Evolutionary conservation across 2,797 vertebrate genomes (phyloP).

Genomic region (Acanthornis magna): DNA sequence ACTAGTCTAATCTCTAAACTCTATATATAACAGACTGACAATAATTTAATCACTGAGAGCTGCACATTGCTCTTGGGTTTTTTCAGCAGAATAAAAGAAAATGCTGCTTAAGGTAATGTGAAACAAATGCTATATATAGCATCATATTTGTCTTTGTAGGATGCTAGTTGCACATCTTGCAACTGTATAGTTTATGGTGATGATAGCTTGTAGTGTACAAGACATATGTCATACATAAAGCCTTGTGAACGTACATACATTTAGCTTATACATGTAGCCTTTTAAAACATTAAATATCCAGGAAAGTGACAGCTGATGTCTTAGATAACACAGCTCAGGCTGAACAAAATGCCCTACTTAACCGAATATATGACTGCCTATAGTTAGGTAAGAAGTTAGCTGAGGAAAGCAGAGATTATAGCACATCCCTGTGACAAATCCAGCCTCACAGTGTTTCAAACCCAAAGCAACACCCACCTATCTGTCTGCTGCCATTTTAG

Average conservation of each 20-base stretch:
- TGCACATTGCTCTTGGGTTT: not conserved
- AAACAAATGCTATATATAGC: not conserved
- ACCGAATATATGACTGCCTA: not conserved
- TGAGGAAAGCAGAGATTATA: not conserved
- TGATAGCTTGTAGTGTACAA: not conserved
- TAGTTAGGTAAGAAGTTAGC: not conserved
- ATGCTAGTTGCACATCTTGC: not conserved
- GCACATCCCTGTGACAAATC: not conserved
- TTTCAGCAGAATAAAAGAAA: not conserved
- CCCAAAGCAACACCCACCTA: not conserved
- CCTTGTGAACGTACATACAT: not conserved
- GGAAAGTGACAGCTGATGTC: not conserved
- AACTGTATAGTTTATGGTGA: not conserved
- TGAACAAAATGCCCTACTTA: slow-evolving; percentile 5
- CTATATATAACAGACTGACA: not conserved
- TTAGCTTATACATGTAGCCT: not conserved
- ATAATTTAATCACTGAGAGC: not conserved
- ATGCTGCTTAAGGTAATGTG: not conserved
- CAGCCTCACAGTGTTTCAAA: not conserved
- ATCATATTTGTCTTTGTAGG: not conserved
- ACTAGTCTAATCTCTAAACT: not conserved
- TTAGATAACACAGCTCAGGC: not conserved
- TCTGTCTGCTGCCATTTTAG: not conserved
- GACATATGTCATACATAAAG: not conserved
- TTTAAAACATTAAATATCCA: not conserved